These are phyloP conservation scores for Rhadina sibilatrix DNA, from an alignment of 2,113 vertebrate genomes.

Conservation along the genomic window DNA sequence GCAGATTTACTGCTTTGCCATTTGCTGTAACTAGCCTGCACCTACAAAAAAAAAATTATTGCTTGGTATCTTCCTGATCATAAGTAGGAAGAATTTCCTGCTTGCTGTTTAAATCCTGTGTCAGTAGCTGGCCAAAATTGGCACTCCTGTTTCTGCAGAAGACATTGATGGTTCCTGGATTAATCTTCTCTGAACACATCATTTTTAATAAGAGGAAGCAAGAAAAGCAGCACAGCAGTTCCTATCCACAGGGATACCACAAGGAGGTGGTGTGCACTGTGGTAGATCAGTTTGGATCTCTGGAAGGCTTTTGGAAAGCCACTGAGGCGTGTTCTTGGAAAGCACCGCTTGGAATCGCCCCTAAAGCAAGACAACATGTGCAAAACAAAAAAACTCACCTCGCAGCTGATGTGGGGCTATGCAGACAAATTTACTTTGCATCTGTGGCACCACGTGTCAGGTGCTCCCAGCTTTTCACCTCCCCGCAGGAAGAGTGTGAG, in stretches of 20 bases:
- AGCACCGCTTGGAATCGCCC: rapidly evolving
- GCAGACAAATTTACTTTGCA: background rate
- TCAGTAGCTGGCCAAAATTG: background rate
- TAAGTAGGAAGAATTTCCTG: background rate
- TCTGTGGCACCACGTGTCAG: background rate
- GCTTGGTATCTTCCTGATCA: background rate
- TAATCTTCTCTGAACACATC: background rate
- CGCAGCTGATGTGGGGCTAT: rapidly evolving
- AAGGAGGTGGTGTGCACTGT: background rate
- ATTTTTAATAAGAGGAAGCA: background rate
- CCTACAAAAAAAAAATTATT: background rate
- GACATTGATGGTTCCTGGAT: background rate
- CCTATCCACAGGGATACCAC: background rate
- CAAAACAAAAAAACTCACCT: background rate
- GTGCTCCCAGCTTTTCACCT: background rate
- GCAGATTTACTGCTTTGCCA: background rate
- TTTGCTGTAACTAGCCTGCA: background rate
- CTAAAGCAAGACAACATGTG: background rate
- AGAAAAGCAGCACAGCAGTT: background rate
- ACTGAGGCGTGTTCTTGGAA: rapidly evolving
- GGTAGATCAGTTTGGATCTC: background rate
- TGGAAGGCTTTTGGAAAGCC: background rate
- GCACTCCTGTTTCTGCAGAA: background rate
- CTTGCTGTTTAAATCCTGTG: background rate
- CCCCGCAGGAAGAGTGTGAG: rapidly evolving